phyloP scores from a whole-genome alignment of 2,113 vertebrate species.

The Eurypyga helias region DNA sequence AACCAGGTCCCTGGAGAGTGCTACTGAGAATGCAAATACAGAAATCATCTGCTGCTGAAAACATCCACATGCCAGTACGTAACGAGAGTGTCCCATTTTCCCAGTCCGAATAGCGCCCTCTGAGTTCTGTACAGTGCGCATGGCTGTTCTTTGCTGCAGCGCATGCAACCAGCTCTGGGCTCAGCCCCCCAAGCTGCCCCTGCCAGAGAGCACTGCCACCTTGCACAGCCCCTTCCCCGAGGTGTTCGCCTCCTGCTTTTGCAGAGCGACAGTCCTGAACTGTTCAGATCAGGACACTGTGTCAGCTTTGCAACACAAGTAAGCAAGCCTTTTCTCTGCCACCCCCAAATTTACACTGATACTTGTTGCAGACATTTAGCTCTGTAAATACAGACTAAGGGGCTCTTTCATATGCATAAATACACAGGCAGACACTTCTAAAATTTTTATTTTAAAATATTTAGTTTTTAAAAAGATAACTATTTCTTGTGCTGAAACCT shows the following conservation, averaged over 20 bases:
- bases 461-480: not conserved
- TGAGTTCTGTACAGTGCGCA: rapidly evolving
- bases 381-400: not conserved
- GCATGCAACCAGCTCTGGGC: not conserved
- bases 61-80: not conserved
- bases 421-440: not conserved
- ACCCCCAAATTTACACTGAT: not conserved
- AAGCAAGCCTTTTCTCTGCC: not conserved
- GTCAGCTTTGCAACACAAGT: not conserved
- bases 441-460: not conserved
- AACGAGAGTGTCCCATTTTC: rapidly evolving
- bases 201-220: not conserved
- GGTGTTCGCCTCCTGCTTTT: not conserved
- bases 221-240: rapidly evolving
- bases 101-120: rapidly evolving
- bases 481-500: not conserved
- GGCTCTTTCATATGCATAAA: not conserved
- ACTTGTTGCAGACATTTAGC: not conserved
- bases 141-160: not conserved
- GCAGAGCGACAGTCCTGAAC: not conserved
- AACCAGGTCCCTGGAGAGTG: not conserved
- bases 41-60: not conserved
- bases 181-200: not conserved
- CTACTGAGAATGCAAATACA: not conserved
- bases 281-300: not conserved